phyloP scores from a whole-genome alignment of 2,113 vertebrate species.

The Barnardius zonarius region DNA sequence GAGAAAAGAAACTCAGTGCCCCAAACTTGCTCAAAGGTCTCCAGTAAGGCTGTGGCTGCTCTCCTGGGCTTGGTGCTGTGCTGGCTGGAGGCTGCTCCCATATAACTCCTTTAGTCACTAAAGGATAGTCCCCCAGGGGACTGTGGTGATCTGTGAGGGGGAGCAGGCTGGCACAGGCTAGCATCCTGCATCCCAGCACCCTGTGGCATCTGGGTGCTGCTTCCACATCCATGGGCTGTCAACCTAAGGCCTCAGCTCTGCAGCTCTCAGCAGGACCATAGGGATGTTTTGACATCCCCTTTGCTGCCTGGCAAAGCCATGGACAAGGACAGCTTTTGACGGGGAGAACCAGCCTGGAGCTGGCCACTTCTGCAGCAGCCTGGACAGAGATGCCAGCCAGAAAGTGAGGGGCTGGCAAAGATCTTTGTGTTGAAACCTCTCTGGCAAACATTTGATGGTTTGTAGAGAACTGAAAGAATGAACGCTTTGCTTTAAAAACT shows the following conservation, averaged over 20 bases:
- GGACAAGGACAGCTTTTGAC: background rate
- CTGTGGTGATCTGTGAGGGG: background rate
- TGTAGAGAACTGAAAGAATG: background rate
- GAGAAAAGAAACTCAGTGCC: background rate
- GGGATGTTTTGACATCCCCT: background rate
- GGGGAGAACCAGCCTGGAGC: background rate
- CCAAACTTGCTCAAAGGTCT: background rate
- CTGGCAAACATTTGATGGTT: background rate
- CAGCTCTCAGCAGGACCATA: background rate
- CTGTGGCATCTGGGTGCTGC: rapidly evolving
- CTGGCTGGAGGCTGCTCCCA: background rate
- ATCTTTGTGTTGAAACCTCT: background rate
- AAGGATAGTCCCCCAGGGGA: background rate
- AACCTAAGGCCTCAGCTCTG: background rate
- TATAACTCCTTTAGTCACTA: background rate
- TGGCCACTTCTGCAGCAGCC: background rate
- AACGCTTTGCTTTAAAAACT: background rate
- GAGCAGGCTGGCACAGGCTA: background rate
- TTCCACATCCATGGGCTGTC: background rate
- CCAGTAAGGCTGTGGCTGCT: background rate
- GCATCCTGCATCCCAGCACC: background rate
- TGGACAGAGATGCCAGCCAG: background rate
- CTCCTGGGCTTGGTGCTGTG: background rate
- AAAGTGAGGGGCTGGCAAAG: background rate
- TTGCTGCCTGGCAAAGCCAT: background rate